These are phyloP conservation scores for Nicator chloris DNA, from an alignment of 2,113 vertebrate genomes.

Conservation along the genomic window DNA sequence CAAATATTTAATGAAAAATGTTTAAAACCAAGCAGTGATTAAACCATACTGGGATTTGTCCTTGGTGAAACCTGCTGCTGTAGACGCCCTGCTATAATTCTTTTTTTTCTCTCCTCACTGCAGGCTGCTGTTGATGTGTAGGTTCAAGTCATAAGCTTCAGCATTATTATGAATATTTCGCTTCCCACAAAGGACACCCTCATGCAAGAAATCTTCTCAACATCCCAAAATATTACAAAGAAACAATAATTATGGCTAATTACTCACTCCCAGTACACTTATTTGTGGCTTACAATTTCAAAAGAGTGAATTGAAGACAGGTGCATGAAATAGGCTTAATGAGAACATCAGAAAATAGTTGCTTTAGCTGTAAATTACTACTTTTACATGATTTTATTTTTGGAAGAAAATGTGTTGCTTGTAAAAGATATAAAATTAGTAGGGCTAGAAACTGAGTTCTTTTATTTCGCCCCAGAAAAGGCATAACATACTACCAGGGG, in stretches of 20 bases:
- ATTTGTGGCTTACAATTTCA: constrained; percentile 7
- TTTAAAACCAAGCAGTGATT: not conserved
- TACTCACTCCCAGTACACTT: constrained; percentile 16
- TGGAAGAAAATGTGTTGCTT: not conserved
- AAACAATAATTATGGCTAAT: constrained; percentile 48
- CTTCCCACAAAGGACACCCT: not conserved
- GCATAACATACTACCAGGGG: not conserved
- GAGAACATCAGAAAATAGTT: constrained; percentile 36
- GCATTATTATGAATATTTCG: not conserved
- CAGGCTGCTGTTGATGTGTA: not conserved
- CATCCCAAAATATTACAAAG: constrained; percentile 50
- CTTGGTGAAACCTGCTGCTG: not conserved
- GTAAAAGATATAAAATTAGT: constrained; percentile 6
- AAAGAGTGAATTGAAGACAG: constrained; percentile 54
- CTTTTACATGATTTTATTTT: constrained; percentile 31
- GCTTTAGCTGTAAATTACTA: constrained; percentile 45
- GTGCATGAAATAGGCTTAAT: constrained; percentile 41
- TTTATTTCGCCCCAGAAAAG: constrained; percentile 22
- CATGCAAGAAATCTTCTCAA: not conserved
- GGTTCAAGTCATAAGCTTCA: not conserved
- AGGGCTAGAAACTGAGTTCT: not conserved
- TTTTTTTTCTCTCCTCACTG: not conserved
- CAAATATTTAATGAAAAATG: not conserved
- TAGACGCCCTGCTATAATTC: not conserved
- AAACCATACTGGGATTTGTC: constrained; percentile 50